Percentiles rank a stretch among this genome's conserved stretches.
Evolutionary conservation across 2,797 vertebrate genomes (phyloP).

Genomic region (Graptemys geographica): DNA sequence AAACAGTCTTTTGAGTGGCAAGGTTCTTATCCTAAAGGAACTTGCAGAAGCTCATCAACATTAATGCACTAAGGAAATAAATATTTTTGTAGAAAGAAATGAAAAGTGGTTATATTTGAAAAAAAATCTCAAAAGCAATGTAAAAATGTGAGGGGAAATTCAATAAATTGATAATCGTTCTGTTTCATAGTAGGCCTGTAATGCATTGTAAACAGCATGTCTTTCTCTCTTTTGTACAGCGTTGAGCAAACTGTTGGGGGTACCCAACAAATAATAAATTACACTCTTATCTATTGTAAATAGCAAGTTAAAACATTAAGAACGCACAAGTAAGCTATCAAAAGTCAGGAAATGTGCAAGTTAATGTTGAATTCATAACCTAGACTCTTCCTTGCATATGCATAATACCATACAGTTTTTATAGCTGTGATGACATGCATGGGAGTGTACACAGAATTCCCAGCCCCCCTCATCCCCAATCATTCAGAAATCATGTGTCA

Average conservation of each 20-base stretch:
- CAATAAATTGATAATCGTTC: not conserved
- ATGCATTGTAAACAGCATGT: not conserved
- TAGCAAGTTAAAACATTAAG: not conserved
- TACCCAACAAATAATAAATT: not conserved
- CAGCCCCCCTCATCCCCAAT: not conserved
- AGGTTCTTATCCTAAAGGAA: conserved; percentile 63
- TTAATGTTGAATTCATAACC: not conserved
- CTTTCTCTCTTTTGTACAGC: not conserved
- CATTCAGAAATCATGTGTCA: not conserved
- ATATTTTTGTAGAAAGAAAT: conserved; percentile 2
- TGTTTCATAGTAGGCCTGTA: not conserved
- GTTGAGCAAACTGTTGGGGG: not conserved
- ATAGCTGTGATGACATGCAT: not conserved
- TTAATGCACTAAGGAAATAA: conserved; percentile 45
- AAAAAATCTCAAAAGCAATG: not conserved
- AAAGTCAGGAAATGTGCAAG: not conserved
- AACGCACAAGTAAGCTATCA: not conserved
- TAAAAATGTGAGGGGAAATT: not conserved
- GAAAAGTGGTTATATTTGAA: not conserved
- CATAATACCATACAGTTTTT: not conserved
- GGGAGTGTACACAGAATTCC: not conserved
- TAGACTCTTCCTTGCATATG: not conserved
- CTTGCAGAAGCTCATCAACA: conserved; percentile 57
- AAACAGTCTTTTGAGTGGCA: conserved; percentile 72
- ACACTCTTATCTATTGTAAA: not conserved